Base-by-base conservation (phyloP, 2,888 invertebrate genomes). In the Lasioglossum morio region DNA sequence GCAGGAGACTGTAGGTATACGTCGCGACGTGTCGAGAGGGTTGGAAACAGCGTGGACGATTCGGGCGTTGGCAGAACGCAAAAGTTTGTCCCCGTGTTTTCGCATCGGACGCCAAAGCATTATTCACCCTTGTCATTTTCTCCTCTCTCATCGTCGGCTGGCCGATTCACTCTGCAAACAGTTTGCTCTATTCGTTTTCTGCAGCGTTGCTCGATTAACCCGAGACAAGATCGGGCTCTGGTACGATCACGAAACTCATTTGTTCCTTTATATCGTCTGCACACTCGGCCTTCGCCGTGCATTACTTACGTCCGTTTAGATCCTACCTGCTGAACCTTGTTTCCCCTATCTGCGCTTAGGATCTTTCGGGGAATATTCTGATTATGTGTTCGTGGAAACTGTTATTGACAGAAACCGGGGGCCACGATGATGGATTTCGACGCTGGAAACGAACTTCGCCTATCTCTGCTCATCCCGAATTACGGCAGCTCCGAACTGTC, bases 181-280 rank as follows among this genome's bases (percentile, higher is more conserved):
- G 53, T 79, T 86, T 84, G 80, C 70, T 46, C 48, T 86, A 77
- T 81, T 90, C 85, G 74, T 90, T 90, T 89, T 90, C 90, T 87
- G 75, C 84, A 82, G 87, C 89, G 88, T 86, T 90, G 88, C 91
- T 91, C 90, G 91, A 91, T 91, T 91, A 91, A 91, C 90, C 91
- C 90, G 85, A 89, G 91, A 90, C 91, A 91, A 91, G 91, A 91
- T 91, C 91, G 89, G 90, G 79, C 87, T 86, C 91, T 88, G 88
- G 90, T 91, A 91, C 90, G 91, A 91, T 91, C 91, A 91, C 91
- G 91, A 91, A 91, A 91, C 91, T 91, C 91, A 91, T 91, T 91
- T 91, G 91, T 91, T 91, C 88, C 88, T 91, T 90, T 91, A 89
- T 91, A 91, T 90, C 91, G 84, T 89, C 84, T 80, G 87, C 87